A percentile compares a stretch with the other conserved stretches of the same genome.
Conservation (phyloP, 92 coral and sea anemone species). For the Metridium senile region DNA sequence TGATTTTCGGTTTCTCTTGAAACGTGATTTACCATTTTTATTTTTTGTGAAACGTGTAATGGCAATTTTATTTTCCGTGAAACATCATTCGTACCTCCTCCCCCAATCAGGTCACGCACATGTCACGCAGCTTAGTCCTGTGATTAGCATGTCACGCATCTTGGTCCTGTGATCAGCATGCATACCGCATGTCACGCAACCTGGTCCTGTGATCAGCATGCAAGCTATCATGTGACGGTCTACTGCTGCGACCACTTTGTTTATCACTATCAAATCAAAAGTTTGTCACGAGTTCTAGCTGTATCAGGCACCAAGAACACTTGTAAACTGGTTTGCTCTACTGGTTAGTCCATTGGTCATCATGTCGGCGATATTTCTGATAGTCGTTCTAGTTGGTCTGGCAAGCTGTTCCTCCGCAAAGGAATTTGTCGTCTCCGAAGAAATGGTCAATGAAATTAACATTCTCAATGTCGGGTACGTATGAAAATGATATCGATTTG, state of each 20-base stretch:
- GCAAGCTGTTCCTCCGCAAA: conserved; percentile 3
- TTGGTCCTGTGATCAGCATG: neutral
- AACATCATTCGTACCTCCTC: too few relatives aligned
- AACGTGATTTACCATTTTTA: too few relatives aligned
- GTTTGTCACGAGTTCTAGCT: conserved; percentile 1
- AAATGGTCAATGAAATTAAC: conserved; percentile 55
- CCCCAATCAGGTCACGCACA: neutral
- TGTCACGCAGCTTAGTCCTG: neutral
- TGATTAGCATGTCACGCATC: neutral
- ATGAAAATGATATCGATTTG: neutral
- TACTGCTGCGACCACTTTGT: neutral
- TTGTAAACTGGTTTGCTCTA: neutral
- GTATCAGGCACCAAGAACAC: neutral
- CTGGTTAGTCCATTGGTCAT: neutral
- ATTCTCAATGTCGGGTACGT: conserved; percentile 73
- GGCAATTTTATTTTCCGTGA: too few relatives aligned
- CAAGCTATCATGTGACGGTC: neutral
- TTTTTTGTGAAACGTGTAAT: too few relatives aligned
- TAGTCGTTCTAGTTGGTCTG: neutral
- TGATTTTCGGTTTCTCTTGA: too few relatives aligned
- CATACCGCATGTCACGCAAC: too few relatives aligned
- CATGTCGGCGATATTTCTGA: conserved; percentile 7
- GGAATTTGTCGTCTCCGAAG: conserved; percentile 41
- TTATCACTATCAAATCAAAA: neutral
- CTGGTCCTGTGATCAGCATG: too few relatives aligned